These are phyloP conservation scores for Halocynthia roretzi DNA, from an alignment of 23 tunicate genomes.

Conservation along the genomic window DNA sequence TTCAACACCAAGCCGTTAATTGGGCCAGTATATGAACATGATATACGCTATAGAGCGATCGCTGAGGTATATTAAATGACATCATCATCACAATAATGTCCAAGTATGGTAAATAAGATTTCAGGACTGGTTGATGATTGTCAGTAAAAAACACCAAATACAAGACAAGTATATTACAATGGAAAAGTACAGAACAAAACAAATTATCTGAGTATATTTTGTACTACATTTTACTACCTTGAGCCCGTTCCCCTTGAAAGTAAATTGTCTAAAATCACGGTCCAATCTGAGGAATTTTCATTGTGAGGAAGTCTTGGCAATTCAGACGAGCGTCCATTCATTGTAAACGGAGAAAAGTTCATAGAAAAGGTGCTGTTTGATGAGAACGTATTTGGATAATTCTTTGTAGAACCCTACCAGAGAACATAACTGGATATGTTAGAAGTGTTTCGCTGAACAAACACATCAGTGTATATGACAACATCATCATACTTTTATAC, in stretches of 20 bases:
- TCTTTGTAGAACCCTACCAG: neutral
- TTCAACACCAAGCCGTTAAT: no score
- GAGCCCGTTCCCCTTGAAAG: constrained; percentile 8
- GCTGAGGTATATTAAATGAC: no score
- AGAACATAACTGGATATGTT: neutral
- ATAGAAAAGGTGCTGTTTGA: constrained; percentile 9
- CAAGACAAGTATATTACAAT: neutral
- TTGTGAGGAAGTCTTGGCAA: constrained; percentile 16
- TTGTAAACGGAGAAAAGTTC: neutral
- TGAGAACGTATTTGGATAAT: neutral
- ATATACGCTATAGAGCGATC: no score
- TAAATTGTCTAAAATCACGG: constrained; percentile 1
- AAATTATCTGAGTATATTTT: neutral
- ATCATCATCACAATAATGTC: no score
- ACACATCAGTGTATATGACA: neutral
- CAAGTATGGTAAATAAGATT: no score
- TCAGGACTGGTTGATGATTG: neutral
- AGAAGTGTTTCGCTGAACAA: no score
- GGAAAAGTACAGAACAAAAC: neutral
- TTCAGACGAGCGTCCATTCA: constrained; percentile 1
- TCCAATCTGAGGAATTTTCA: constrained; percentile 23
- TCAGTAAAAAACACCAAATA: neutral
- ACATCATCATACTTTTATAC: neutral
- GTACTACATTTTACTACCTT: neutral
- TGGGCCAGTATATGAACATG: no score